Evolutionary conservation across 2,113 vertebrate genomes (phyloP).

Genomic region (Caranx ignobilis): DNA sequence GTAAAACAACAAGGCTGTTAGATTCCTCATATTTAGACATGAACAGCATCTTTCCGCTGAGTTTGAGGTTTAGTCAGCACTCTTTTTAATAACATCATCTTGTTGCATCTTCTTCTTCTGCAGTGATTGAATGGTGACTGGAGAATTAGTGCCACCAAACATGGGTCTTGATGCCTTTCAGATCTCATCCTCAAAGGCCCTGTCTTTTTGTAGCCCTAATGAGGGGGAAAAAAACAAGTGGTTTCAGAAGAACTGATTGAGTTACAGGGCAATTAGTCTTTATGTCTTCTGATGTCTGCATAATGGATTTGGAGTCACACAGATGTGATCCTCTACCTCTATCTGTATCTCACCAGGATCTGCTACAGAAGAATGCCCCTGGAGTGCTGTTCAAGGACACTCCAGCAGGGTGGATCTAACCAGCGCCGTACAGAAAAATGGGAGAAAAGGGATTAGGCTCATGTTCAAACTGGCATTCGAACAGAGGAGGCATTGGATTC

Average conservation of each 20-base stretch:
- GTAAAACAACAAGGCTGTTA: background rate
- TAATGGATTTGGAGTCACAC: conserved; percentile 23
- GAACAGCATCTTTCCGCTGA: background rate
- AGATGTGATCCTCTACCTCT: conserved; percentile 15
- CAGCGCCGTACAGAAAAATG: background rate
- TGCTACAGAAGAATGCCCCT: background rate
- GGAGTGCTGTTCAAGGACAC: conserved; percentile 56
- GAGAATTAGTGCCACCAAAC: background rate
- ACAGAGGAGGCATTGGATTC: conserved; percentile 29
- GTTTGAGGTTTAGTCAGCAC: background rate
- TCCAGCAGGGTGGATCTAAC: conserved; percentile 22
- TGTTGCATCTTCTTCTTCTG: background rate
- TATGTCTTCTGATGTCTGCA: conserved; percentile 9
- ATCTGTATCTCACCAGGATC: conserved; percentile 8
- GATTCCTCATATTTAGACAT: background rate
- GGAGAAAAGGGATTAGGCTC: conserved; percentile 15
- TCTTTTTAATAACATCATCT: background rate
- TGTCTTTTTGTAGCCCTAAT: background rate
- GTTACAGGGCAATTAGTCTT: conserved; percentile 14
- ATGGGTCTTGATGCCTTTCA: background rate
- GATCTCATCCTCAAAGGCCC: background rate
- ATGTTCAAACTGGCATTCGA: conserved; percentile 41
- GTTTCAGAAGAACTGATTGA: conserved; percentile 21
- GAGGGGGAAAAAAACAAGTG: background rate
- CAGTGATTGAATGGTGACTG: background rate